Conservation (phyloP, 2,888 invertebrate species). For the Spodoptera littoralis region DNA sequence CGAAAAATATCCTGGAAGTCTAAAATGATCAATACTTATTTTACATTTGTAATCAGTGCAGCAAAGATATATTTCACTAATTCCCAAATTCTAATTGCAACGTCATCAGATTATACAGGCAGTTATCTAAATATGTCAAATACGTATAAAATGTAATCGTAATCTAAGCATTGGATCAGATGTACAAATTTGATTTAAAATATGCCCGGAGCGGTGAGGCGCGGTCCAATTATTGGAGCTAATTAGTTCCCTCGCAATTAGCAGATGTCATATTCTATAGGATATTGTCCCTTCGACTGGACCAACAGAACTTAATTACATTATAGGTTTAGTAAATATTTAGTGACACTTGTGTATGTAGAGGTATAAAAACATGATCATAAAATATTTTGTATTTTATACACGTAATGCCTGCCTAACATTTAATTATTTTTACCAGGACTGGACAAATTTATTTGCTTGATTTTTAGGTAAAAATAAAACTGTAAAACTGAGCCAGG, state of each 20-base stretch:
- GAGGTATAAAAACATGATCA: neutral
- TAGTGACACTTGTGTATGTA: no score
- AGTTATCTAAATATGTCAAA: conserved; percentile 10
- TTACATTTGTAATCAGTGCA: no score
- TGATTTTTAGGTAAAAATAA: no score
- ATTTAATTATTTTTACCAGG: no score
- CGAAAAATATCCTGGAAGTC: no score
- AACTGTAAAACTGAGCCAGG: no score
- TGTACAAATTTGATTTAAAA: conserved; percentile 26
- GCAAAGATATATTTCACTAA: no score
- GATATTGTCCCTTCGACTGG: neutral
- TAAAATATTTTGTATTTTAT: neutral
- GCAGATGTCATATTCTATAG: conserved; percentile 11
- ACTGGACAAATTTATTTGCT: no score
- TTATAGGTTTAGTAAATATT: conserved; percentile 6
- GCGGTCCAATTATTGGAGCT: conserved; percentile 26
- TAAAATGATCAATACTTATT: no score
- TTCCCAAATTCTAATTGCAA: no score
- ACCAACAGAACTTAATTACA: neutral
- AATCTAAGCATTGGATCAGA: conserved; percentile 34
- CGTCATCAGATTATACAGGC: no score
- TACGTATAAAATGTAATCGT: conserved; percentile 14
- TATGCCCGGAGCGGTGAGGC: conserved; percentile 14
- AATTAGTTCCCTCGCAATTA: conserved; percentile 41
- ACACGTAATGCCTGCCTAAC: no score